phyloP scores from a whole-genome alignment of 2,113 vertebrate species.

The Ailuropoda melanoleuca region DNA sequence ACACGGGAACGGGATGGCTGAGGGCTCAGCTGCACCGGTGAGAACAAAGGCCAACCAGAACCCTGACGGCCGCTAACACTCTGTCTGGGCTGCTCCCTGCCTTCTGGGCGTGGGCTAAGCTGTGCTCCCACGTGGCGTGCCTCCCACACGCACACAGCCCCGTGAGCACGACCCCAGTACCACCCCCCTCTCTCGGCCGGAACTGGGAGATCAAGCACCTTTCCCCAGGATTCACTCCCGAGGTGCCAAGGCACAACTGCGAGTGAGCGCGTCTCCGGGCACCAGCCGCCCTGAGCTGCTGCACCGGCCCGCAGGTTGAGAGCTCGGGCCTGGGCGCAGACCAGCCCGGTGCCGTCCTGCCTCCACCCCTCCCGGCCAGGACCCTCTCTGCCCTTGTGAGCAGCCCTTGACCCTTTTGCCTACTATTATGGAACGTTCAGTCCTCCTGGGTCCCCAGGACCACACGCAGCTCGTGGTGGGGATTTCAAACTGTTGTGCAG shows the following conservation, averaged over 20 bases:
- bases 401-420: rapidly evolving
- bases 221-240: background rate
- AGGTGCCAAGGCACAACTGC: rapidly evolving
- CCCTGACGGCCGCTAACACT: rapidly evolving
- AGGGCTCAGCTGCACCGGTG: rapidly evolving
- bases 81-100: rapidly evolving
- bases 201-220: rapidly evolving
- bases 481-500: background rate
- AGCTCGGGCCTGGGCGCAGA: background rate
- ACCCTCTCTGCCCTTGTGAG: rapidly evolving
- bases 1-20: rapidly evolving
- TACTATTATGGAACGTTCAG: rapidly evolving
- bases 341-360: rapidly evolving
- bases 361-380: no score
- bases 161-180: rapidly evolving
- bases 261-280: no score
- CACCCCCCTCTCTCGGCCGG: rapidly evolving
- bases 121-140: rapidly evolving
- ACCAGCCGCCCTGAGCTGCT: background rate
- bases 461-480: background rate
- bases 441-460: rapidly evolving
- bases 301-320: background rate
- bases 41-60: rapidly evolving
- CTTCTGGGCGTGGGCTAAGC: rapidly evolving
- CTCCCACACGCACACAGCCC: background rate